Base-by-base conservation (phyloP, 2,797 vertebrate species). In the Lemur catta region DNA sequence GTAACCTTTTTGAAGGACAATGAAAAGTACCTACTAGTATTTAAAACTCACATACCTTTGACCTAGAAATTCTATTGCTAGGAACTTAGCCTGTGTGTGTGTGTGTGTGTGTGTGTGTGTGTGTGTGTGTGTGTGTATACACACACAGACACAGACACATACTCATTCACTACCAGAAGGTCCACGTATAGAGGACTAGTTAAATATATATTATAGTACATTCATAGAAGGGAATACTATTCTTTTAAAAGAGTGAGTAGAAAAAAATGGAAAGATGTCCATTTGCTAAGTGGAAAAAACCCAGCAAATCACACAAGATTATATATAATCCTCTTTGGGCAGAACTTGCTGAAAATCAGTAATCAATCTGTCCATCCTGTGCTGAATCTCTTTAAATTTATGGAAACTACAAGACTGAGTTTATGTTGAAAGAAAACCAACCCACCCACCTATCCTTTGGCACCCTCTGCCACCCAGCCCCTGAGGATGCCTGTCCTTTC, bases 321-420 rank as follows among this genome's bases (percentile, higher is more conserved):
- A 76, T 74, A 13, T 95, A 43, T 89, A 88, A 78, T 85, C 35
- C 38, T 95, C 59, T 94, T 78, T 79, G 48, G 75, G 65, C 26
- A 94, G 81, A 93, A 35, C 57, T 92, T 82, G 75, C 61, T 75
- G 78, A 95, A 96, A 96, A 85, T 69, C 6, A 24, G 18, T 94
- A 78, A 55, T 82, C 81, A 67, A 55, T 82, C 78, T 97, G 86
- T 81, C 65, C 3, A 75, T 78, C 46, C 30, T 90, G 17, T 35
- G n/a, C 63, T 65, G 48, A 75, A 81, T 84, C n/a, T 86, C 82
- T 96, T 93, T 81, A 86, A 63, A 88, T 72, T 41, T 67, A 87
- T 84, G 63, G 89, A 87, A 88, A 89, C 28, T 48, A 26, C 52
- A 87, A 78, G 91, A 71, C 59, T 61, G 84, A 80, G 65, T 94